Conservation (phyloP, 2,888 invertebrate genomes). For the Dioctria linearis region DNA sequence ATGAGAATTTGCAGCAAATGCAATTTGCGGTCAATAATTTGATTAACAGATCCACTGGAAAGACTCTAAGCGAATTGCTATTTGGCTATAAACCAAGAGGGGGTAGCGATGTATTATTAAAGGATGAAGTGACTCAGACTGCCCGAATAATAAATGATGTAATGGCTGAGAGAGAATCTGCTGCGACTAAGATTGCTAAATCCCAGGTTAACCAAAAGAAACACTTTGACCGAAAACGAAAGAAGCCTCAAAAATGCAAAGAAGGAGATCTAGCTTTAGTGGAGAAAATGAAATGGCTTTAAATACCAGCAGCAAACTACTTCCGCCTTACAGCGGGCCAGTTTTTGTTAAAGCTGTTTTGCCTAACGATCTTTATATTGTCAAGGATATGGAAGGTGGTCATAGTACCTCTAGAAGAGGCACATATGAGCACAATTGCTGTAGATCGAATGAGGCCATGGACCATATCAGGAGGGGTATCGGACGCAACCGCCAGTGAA, state of each 20-base stretch:
- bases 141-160: neutral
- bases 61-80: neutral
- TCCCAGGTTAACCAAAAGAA: neutral
- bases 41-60: slow-evolving; percentile 13
- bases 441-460: neutral
- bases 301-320: too few relatives aligned
- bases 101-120: neutral
- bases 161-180: neutral
- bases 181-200: neutral
- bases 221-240: neutral
- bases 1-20: neutral
- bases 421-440: neutral
- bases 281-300: neutral
- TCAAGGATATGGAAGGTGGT: neutral
- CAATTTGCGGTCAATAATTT: slow-evolving; percentile 26
- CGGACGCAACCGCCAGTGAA: neutral
- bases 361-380: slow-evolving; percentile 5
- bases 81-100: slow-evolving; percentile 16
- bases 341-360: neutral
- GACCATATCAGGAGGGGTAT: neutral
- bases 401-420: neutral
- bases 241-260: neutral
- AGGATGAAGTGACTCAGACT: neutral
- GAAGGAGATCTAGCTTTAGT: too few relatives aligned
- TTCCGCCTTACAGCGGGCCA: slow-evolving; percentile 1